Base-by-base conservation (phyloP, 53 echinoderm and acorn worm genomes). In the Glandiceps talaboti region DNA sequence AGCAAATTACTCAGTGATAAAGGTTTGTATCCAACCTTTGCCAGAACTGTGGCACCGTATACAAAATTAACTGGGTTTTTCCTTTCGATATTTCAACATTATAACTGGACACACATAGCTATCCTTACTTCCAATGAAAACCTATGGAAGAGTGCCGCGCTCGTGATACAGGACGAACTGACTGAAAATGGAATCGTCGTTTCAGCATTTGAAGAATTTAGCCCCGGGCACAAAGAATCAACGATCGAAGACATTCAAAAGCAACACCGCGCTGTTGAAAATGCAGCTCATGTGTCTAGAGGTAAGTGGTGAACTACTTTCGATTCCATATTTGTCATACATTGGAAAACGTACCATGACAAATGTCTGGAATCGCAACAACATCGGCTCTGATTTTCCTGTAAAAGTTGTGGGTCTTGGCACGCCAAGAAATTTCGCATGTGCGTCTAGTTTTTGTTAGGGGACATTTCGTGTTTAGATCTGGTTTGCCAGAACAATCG, bases 41-140 rank as follows among this genome's bases (percentile, higher is more conserved):
- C 32, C 33, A 77, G 91, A 27, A 91, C 91, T 27, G 88, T 88
- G 29, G 91, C 85, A 1, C 91, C 86, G 1, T 91, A 86, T 73
- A 78, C 75, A 31, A 92, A 80, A 31, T 31, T 83, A 29, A 84
- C 85, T 14, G 83, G 82, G 0, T 82, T 92, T 82, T 79, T 92
- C 28, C 75, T 77, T 20, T 28, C 80, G 27, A 75, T 87, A 25
- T 33, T 92, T 77, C 77, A 33, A 75, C 30, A 72, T 0, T 92
- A 74, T 77, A 74, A 30, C 1, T 92, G 90, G 89, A 73, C 29
- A 27, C 80, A 89, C 12, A 80, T 82, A 0, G 87, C 84, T 27
- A 92, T 92, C 26, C 77, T 92, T 30, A 78, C 85, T 26, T 89
- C 92, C 14, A 87, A 80, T 25, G 83, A 92, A 79, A 86, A 79